phyloP scores from a whole-genome alignment of 1,140 invertebrate genomes.

The Babylonia areolata region DNA sequence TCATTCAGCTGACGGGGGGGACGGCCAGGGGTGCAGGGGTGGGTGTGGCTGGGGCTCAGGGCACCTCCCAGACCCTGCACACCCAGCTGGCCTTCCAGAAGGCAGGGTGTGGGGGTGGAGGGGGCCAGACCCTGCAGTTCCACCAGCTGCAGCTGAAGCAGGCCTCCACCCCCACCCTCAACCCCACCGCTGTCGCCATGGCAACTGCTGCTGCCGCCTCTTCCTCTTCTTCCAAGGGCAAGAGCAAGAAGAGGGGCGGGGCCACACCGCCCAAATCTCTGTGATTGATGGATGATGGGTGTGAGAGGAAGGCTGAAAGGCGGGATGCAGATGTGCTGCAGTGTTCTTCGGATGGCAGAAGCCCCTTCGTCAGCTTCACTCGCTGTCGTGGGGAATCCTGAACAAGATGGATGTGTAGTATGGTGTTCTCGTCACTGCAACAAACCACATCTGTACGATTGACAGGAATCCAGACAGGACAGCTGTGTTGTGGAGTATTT shows the following conservation, averaged over 20 bases:
- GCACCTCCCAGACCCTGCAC: conserved; percentile 33
- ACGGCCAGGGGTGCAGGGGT: conserved; percentile 35
- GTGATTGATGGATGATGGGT: not conserved
- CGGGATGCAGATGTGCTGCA: too few species aligned
- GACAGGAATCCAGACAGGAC: too few species aligned
- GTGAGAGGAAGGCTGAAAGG: too few species aligned
- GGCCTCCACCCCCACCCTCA: conserved; percentile 81
- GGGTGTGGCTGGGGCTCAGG: conserved; percentile 45
- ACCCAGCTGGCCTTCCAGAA: conserved; percentile 55
- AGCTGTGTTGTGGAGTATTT: too few species aligned
- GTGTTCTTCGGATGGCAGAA: too few species aligned
- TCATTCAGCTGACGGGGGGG: conserved; percentile 58
- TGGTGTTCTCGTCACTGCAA: too few species aligned
- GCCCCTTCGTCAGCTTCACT: too few species aligned
- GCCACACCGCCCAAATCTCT: conserved; percentile 67
- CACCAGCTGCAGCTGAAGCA: conserved; percentile 78
- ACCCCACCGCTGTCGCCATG: conserved; percentile 78
- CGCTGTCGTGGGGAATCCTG: too few species aligned
- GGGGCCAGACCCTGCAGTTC: conserved; percentile 57
- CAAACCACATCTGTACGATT: too few species aligned
- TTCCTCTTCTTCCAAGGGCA: conserved; percentile 52
- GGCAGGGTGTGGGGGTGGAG: conserved; percentile 50
- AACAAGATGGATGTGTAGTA: too few species aligned
- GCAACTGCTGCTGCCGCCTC: too few species aligned
- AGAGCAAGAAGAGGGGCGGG: conserved; percentile 70